These are phyloP conservation scores for Nycticebus coucang DNA, from an alignment of 2,113 vertebrate species.

Conservation along the genomic window DNA sequence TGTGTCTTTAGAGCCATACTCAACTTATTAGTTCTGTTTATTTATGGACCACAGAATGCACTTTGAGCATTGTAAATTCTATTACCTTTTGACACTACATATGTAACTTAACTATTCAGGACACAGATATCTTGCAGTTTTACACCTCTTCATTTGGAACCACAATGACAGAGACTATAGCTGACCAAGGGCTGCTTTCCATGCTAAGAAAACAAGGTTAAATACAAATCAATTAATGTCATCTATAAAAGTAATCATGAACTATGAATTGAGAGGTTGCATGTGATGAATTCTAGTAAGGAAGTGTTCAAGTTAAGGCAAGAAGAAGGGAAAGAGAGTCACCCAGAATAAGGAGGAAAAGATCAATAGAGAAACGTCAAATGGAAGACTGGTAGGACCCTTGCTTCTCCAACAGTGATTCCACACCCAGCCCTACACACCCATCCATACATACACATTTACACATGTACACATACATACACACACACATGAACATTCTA, in stretches of 20 bases:
- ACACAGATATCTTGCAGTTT: neutral
- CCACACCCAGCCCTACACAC: neutral
- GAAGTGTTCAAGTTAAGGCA: neutral
- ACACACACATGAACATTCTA: neutral
- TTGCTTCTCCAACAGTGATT: neutral
- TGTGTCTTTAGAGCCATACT: neutral
- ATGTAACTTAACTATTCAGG: neutral
- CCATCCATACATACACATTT: neutral
- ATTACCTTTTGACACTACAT: neutral
- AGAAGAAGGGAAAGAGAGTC: neutral
- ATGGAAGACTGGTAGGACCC: neutral
- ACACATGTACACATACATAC: neutral
- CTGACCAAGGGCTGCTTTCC: neutral
- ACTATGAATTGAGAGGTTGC: neutral
- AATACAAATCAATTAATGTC: neutral
- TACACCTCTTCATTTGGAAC: constrained; percentile 32
- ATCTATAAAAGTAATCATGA: neutral
- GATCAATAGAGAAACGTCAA: neutral
- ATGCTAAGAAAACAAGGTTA: neutral
- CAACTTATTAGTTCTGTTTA: neutral
- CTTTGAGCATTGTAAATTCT: neutral
- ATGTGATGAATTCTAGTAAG: neutral
- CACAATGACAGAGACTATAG: neutral
- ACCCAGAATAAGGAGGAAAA: neutral
- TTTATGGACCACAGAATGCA: neutral